Evolutionary conservation across 92 coral and sea anemone species (phyloP), one percentile per base, ranked within the genome.

Genomic region (Plumapathes pennacea): DNA sequence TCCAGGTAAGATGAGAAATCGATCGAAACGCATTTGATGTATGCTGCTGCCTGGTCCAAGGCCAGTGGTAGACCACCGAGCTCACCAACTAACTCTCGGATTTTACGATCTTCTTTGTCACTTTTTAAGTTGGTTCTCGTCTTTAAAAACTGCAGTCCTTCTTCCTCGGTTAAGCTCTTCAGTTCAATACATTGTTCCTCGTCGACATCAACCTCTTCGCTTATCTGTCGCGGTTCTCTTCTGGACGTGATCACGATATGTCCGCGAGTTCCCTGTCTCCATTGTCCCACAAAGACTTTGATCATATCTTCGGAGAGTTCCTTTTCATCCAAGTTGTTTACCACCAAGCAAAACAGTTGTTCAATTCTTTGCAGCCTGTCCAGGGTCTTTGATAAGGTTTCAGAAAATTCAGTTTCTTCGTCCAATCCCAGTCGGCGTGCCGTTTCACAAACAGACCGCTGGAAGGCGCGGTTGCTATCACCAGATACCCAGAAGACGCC

Each of bases 401-500:
- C 33, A 39, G 48, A 52, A 27, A 82, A 72, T 9, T 78, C 81
- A 10, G 67, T 67, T 3, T 58, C 63, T 18, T 84, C 62, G 19
- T 72, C 67, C 11, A 89, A 28, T 25, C 42, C 78, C 4, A 62
- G 19, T 25, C 69, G 57, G 2, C 64, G 50, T 12, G 88, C 84
- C 64, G 79, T 54, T 18, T 85, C 88, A 58, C 54, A 50, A 15
- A 89, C 32, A 40, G 96, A 54, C 30, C 51, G 72, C 37, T 68
- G 61, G 50, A 87, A 87, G 19, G 15, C 47, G 10, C 36, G 25
- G 19, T 62, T 39, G 18, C 46, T 64, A 60, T 87, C 95, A 29
- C 95, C 89, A 14, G 97, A 85, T 47, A 89, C 52, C 94, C 97
- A 89, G 58, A 78, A 85, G 25, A 85, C 97, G 10, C 97, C 97